phyloP scores from a whole-genome alignment of 2,888 invertebrate species.

The Macrosoma leucophasiata region DNA sequence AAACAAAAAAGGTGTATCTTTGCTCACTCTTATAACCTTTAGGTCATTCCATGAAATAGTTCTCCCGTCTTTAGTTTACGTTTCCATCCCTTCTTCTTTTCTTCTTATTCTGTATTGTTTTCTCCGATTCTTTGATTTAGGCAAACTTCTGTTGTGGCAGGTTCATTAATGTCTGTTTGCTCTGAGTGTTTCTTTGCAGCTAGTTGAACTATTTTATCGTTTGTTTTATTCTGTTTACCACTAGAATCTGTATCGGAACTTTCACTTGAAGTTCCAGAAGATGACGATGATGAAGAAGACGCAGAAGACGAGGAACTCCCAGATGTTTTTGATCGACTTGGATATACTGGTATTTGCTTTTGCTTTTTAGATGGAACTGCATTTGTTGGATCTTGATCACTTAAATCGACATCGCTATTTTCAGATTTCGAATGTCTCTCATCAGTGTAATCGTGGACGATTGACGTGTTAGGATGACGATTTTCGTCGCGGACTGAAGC shows the following conservation, averaged over 20 bases:
- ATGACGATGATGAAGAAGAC: conserved; percentile 13
- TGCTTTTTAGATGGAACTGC: conserved; percentile 11
- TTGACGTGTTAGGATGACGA: conserved; percentile 9
- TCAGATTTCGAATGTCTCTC: conserved; percentile 9
- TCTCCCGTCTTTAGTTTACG: too few species aligned
- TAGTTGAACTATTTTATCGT: too few species aligned
- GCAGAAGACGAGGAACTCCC: conserved; percentile 16
- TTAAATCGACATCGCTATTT: conserved; percentile 19
- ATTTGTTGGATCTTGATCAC: conserved; percentile 18
- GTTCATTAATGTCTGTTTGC: neutral
- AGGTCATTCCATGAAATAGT: too few species aligned
- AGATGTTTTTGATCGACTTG: conserved; percentile 9
- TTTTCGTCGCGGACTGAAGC: neutral
- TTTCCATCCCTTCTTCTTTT: conserved; percentile 18
- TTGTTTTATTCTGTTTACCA: too few species aligned
- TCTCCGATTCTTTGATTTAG: conserved; percentile 13
- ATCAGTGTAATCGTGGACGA: conserved; percentile 13
- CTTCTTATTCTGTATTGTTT: conserved; percentile 16
- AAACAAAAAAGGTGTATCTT: too few species aligned
- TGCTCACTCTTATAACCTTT: too few species aligned
- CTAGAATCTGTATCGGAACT: too few species aligned
- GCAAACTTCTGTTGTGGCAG: conserved; percentile 12
- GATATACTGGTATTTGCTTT: conserved; percentile 10
- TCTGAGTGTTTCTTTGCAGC: too few species aligned
- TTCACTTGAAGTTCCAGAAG: conserved; percentile 5